Conservation (phyloP, 2,888 invertebrate genomes). For the Anthrax anthrax region DNA sequence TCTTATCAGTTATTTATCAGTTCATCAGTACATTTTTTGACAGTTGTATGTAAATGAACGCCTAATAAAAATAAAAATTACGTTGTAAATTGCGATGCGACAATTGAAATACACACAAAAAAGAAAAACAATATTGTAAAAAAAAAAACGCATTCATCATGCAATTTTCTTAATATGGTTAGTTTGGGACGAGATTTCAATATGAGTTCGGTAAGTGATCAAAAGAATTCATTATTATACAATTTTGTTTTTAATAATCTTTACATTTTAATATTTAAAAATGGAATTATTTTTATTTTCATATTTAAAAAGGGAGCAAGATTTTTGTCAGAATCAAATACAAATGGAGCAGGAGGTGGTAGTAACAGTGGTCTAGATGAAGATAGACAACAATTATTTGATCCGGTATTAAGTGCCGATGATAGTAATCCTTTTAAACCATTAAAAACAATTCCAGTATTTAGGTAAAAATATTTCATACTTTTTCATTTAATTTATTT, state of each 20-base stretch:
- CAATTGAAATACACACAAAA: no score
- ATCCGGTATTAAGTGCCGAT: slow-evolving; percentile 27
- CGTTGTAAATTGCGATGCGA: no score
- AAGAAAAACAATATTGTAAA: no score
- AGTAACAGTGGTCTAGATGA: slow-evolving; percentile 12
- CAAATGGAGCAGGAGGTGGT: slow-evolving; percentile 11
- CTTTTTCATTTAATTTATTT: no score
- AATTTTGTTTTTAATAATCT: background rate
- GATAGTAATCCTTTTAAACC: slow-evolving; percentile 22
- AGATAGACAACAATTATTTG: slow-evolving; percentile 24
- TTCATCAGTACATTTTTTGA: no score
- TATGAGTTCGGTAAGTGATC: slow-evolving; percentile 18
- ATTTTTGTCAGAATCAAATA: slow-evolving; percentile 17
- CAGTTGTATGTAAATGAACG: no score
- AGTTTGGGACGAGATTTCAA: slow-evolving; percentile 17
- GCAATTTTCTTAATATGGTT: slow-evolving; percentile 14
- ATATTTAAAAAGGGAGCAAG: slow-evolving; percentile 24
- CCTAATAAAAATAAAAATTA: no score
- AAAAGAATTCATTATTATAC: background rate
- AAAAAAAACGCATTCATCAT: no score
- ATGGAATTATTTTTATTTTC: background rate
- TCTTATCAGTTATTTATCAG: no score
- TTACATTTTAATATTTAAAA: background rate
- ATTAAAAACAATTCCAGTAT: slow-evolving; percentile 27
- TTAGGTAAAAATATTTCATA: no score